phyloP scores from a whole-genome alignment of 2,113 vertebrate genomes.

The Theristicus caerulescens region DNA sequence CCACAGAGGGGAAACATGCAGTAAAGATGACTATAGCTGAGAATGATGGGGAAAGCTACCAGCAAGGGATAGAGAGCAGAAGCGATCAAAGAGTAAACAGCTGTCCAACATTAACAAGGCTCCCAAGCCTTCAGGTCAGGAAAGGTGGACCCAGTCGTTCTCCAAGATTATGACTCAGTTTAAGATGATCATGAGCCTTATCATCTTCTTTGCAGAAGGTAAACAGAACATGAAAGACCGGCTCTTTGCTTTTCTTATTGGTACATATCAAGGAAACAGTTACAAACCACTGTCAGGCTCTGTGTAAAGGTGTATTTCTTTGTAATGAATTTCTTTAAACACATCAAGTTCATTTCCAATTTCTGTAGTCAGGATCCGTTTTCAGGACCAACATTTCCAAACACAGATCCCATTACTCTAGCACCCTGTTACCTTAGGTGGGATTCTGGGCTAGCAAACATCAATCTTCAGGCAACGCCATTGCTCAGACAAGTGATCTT shows the following conservation, averaged over 20 bases:
- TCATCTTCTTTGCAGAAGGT: background rate
- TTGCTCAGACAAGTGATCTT: background rate
- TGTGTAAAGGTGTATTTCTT: background rate
- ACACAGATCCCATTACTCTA: background rate
- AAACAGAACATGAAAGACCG: background rate
- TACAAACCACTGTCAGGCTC: background rate
- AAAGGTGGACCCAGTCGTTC: background rate
- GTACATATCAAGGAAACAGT: accelerated
- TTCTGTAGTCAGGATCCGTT: background rate
- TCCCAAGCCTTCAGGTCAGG: background rate
- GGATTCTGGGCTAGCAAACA: background rate
- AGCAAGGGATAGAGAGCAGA: background rate
- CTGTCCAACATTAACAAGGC: background rate
- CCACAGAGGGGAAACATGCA: background rate
- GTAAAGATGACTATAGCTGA: background rate
- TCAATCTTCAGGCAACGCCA: background rate
- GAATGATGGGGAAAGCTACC: background rate
- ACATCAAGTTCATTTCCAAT: background rate
- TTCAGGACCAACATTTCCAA: background rate
- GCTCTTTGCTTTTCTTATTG: background rate
- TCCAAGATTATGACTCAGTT: background rate
- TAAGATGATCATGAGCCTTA: background rate
- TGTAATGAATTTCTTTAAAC: background rate
- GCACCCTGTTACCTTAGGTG: background rate
- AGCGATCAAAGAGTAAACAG: background rate